Base-by-base conservation (phyloP, 2,797 vertebrate genomes). In the Austrolebias charrua region DNA sequence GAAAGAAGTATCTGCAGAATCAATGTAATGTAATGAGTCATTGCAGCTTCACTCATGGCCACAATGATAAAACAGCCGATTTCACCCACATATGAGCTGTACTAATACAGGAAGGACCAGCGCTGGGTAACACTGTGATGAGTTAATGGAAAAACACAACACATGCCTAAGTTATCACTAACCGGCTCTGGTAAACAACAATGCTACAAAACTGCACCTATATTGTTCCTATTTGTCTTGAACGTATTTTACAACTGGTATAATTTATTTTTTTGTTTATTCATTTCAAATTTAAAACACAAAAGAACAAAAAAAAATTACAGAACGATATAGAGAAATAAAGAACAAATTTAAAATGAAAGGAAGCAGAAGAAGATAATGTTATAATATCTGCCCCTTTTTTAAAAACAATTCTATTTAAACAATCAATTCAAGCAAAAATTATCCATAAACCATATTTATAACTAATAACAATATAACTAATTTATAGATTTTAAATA, bases 1-100 rank as follows among this genome's bases (percentile, higher is more conserved):
- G 19, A 20, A 20, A 20, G 9, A 47, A 20, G 45, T 47, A 20
- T 47, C 19, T 19, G 19, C 2, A 47, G 20, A 47, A 47, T 47
- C 46, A 19, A 47, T 47, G 44, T 47, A 35, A 57, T 47, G 19
- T 35, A 14, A 31, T 31, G 50, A n/a, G 50, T 19, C 1, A 31
- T 12, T 47, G 44, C 56, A 58, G 55, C 29, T 47, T 47, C 56
- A 58, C 45, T 33, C 56, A 58, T 33, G 18, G 29, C 44, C 33
- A 44, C 29, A n/a, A 35, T 20, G 46, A 58, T 2, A 33, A n/a
- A 58, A 33, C 29, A 33, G 51, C n/a, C 18, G 31, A 29, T 38
- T 12, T 16, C n/a, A 11, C 29, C 50, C 50, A 52, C 50, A 33
- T 12, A 11, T 16, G 9, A 20, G 12, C 15, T 12, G 29, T 18